Evolutionary conservation across 1,140 invertebrate genomes (phyloP).

Genomic region (Aphidius gifuensis): DNA sequence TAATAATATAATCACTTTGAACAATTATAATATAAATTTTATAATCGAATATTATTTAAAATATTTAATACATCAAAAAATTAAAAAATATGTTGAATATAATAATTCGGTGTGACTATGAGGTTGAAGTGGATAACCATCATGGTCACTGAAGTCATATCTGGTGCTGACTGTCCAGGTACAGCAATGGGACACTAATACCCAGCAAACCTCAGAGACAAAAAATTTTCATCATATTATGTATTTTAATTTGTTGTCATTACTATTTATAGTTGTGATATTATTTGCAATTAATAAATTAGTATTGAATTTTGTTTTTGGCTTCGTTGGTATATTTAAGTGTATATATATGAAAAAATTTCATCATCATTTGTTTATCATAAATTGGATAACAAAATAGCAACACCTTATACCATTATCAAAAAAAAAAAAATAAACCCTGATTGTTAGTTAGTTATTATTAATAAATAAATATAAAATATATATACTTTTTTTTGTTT

Average conservation of each 20-base stretch:
- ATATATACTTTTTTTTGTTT: too few species aligned
- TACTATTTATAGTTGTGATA: too few species aligned
- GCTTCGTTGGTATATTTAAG: too few species aligned
- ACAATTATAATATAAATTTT: too few species aligned
- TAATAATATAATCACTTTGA: too few species aligned
- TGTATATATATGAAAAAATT: too few species aligned
- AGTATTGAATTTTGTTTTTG: too few species aligned
- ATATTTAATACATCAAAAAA: too few species aligned
- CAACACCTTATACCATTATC: too few species aligned
- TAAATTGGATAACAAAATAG: background rate
- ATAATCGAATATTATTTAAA: background rate
- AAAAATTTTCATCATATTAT: constrained; percentile 4
- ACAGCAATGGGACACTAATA: constrained; percentile 69
- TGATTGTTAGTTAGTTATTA: background rate
- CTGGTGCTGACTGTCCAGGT: constrained; percentile 60
- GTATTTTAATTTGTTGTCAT: background rate
- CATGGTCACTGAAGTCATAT: constrained; percentile 65
- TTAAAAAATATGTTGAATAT: constrained; percentile 24
- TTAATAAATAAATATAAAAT: background rate
- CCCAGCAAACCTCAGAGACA: constrained; percentile 61
- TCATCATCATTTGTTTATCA: constrained; percentile 26
- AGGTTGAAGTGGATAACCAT: constrained; percentile 50
- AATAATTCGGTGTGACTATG: constrained; percentile 43
- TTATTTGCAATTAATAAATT: too few species aligned
- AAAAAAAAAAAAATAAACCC: too few species aligned